Conservation (phyloP, 30 jellyfish, hydroid and myxozoan genomes). For the Aurelia coerulea region DNA sequence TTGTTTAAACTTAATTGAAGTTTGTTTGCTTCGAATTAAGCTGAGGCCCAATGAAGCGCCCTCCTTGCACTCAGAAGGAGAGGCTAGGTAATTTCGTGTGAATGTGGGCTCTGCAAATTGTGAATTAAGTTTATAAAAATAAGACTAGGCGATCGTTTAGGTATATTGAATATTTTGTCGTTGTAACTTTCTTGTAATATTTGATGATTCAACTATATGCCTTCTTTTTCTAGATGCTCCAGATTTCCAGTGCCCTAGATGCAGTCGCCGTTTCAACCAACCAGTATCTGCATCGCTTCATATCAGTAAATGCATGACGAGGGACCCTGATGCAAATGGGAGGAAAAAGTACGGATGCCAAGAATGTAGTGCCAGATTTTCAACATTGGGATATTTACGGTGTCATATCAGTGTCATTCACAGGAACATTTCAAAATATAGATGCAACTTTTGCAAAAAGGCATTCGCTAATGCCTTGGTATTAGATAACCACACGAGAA, state of each 20-base stretch:
- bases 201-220: too few species aligned
- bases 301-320: neutral
- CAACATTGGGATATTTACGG: conserved; percentile 23
- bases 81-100: too few species aligned
- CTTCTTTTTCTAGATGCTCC: too few species aligned
- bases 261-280: neutral
- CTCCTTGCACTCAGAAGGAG: too few species aligned
- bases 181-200: too few species aligned
- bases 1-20: too few species aligned
- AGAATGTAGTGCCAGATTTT: conserved; percentile 44
- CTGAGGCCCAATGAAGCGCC: too few species aligned
- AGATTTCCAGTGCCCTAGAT: neutral
- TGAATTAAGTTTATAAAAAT: too few species aligned
- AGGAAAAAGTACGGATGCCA: conserved; percentile 40
- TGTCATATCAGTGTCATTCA: conserved; percentile 60
- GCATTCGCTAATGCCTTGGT: conserved; percentile 55
- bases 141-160: too few species aligned
- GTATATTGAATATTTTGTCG: too few species aligned
- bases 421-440: conserved; percentile 24
- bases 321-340: neutral
- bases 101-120: too few species aligned
- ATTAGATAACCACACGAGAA: conserved; percentile 46
- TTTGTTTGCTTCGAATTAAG: too few species aligned
- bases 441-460: conserved; percentile 53
- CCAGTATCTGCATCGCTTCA: neutral